A percentile compares a stretch with the other conserved stretches of the same genome.
phyloP scores from a whole-genome alignment of 1,140 invertebrate genomes.

The Tetramorium alpestre region DNA sequence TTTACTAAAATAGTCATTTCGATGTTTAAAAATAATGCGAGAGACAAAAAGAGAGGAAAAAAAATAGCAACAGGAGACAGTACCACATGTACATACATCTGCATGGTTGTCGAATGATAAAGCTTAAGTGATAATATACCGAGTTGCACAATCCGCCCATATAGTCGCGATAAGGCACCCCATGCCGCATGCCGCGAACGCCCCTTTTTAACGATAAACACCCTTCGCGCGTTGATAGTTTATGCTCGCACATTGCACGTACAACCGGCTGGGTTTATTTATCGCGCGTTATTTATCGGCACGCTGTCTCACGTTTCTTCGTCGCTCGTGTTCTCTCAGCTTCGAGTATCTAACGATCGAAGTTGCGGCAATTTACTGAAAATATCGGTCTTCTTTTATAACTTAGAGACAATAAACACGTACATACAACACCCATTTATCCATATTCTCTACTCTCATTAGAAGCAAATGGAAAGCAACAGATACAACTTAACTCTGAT shows the following conservation, averaged over 20 bases:
- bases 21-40: background rate
- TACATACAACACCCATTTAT: background rate
- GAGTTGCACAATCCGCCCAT: slow-evolving; percentile 78
- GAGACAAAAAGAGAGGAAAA: background rate
- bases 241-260: slow-evolving; percentile 59
- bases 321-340: slow-evolving; percentile 40
- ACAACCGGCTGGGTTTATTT: slow-evolving; percentile 25
- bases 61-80: background rate
- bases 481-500: background rate
- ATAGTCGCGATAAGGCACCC: slow-evolving; percentile 76
- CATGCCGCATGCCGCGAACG: slow-evolving; percentile 67
- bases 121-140: slow-evolving; percentile 72
- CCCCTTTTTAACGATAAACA: slow-evolving; percentile 74
- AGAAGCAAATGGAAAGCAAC: background rate
- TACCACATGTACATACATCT: slow-evolving; percentile 1
- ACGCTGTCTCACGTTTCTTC: slow-evolving; percentile 59
- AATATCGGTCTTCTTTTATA: background rate
- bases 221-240: slow-evolving; percentile 71
- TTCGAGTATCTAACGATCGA: slow-evolving; percentile 1
- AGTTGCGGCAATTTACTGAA: slow-evolving; percentile 8
- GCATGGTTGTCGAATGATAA: slow-evolving; percentile 56
- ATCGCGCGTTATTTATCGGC: slow-evolving; percentile 72
- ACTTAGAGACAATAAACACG: slow-evolving; percentile 6
- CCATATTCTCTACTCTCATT: background rate
- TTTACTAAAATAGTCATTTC: slow-evolving; percentile 2